phyloP scores from a whole-genome alignment of 2,888 invertebrate species.

The Leptinotarsa haldemani region DNA sequence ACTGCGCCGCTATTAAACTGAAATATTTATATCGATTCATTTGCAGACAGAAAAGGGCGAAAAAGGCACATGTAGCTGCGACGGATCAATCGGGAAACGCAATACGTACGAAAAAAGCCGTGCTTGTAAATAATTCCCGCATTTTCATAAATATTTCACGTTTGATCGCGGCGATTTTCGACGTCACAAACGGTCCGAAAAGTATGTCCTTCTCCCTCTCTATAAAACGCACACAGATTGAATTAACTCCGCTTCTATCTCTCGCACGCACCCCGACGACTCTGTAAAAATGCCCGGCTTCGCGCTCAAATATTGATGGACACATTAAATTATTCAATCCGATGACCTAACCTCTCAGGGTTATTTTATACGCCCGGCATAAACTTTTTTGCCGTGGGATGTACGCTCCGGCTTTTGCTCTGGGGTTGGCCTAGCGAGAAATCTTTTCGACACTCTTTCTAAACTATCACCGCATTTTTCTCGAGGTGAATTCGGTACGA shows the following conservation, averaged over 20 bases:
- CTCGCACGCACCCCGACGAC: constrained; percentile 48
- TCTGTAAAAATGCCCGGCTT: constrained; percentile 54
- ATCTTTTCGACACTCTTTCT: background rate
- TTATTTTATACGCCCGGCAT: constrained; percentile 34
- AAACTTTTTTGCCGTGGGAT: background rate
- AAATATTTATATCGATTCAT: constrained; percentile 58
- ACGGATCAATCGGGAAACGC: constrained; percentile 56
- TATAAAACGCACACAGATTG: constrained; percentile 57
- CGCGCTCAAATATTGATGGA: constrained; percentile 60
- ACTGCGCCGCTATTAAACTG: constrained; percentile 55
- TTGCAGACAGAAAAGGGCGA: constrained; percentile 51
- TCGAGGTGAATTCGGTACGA: too few relatives aligned
- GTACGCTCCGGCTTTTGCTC: background rate
- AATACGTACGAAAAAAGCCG: constrained; percentile 53
- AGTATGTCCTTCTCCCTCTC: constrained; percentile 50
- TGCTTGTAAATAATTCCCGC: constrained; percentile 55
- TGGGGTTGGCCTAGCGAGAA: background rate
- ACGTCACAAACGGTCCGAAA: constrained; percentile 56
- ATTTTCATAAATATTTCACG: constrained; percentile 58
- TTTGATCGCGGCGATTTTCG: constrained; percentile 59
- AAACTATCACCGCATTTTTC: background rate
- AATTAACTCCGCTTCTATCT: constrained; percentile 57
- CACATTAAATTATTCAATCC: constrained; percentile 60
- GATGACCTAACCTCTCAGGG: constrained; percentile 58
- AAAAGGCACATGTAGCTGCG: constrained; percentile 38